Percentiles rank a stretch among this genome's conserved stretches.
phyloP scores from a whole-genome alignment of 2,797 vertebrate species.

The Oreochromis grahami region DNA sequence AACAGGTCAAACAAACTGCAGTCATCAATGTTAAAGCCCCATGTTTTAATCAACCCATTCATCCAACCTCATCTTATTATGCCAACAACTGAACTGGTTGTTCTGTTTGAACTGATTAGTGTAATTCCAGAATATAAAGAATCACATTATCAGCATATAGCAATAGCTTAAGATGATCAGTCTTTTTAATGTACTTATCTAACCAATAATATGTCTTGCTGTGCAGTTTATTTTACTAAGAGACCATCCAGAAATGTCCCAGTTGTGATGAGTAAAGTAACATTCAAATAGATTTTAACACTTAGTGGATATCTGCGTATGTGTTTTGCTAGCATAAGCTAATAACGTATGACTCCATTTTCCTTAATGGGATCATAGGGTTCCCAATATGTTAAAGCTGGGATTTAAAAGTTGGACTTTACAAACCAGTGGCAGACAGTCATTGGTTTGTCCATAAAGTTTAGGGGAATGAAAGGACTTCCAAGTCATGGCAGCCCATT shows the following conservation, averaged over 20 bases:
- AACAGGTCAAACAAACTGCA: not conserved
- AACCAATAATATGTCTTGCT: not conserved
- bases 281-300: not conserved
- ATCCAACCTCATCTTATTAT: not conserved
- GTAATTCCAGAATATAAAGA: not conserved
- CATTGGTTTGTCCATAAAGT: not conserved
- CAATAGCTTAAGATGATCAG: not conserved
- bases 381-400: not conserved
- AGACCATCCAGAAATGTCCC: not conserved
- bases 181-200: not conserved
- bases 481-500: not conserved
- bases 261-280: not conserved
- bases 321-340: not conserved
- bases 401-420: not conserved
- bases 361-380: not conserved
- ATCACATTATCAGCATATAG: not conserved
- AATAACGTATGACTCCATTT: not conserved
- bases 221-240: not conserved
- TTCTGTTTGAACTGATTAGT: not conserved
- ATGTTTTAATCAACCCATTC: not conserved
- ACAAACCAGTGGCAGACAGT: not conserved
- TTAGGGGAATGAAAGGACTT: not conserved
- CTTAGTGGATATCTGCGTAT: not conserved
- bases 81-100: not conserved
- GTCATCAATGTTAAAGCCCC: not conserved